phyloP scores from a whole-genome alignment of 2,113 vertebrate species.

The Phodopus roborovskii region DNA sequence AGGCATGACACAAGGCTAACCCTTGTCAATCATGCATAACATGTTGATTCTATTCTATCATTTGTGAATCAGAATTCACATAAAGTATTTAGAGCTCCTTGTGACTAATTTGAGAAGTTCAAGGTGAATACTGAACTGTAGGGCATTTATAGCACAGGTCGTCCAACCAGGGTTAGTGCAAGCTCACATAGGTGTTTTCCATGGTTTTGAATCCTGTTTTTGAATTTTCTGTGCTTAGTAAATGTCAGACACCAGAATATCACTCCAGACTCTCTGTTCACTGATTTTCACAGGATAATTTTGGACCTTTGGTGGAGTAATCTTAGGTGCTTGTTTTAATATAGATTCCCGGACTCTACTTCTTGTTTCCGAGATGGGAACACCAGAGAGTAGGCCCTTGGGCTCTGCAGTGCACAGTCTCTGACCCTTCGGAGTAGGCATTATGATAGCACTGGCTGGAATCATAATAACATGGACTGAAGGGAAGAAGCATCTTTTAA shows the following conservation, averaged over 20 bases:
- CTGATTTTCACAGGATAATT: neutral
- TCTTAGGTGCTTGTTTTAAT: neutral
- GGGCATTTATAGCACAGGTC: neutral
- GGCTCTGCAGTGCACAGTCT: neutral
- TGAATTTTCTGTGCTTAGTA: slow-evolving; percentile 5
- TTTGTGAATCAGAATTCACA: slow-evolving; percentile 44
- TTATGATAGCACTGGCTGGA: neutral
- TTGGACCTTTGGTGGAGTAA: neutral
- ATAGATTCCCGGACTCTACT: neutral
- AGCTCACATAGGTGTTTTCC: neutral
- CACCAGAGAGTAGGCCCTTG: neutral
- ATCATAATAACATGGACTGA: neutral
- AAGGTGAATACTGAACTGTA: neutral
- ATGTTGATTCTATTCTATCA: slow-evolving; percentile 7
- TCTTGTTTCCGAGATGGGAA: neutral
- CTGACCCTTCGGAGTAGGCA: neutral
- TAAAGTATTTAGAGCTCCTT: slow-evolving; percentile 35
- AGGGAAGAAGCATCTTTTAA: neutral
- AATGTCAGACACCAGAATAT: neutral
- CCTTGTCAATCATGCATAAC: neutral
- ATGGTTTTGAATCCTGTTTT: neutral
- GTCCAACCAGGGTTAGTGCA: neutral
- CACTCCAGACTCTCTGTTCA: neutral
- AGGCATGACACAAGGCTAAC: neutral
- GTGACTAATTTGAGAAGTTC: neutral